These are phyloP conservation scores for Heliconius hermathena DNA, from an alignment of 1,140 invertebrate genomes.

Conservation along the genomic window DNA sequence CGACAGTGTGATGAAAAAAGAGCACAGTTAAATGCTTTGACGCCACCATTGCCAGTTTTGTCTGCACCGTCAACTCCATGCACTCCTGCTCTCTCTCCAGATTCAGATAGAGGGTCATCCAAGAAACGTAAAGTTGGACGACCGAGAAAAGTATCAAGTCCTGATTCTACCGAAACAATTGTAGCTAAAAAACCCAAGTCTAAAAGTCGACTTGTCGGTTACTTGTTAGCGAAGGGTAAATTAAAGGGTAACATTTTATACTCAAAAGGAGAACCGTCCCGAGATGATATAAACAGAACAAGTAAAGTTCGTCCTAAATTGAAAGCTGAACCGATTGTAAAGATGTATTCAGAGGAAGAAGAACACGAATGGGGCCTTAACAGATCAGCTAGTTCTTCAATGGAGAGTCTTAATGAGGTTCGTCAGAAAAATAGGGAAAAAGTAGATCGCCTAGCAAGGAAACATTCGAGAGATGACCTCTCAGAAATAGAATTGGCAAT, in stretches of 20 bases:
- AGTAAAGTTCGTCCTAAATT: conserved; percentile 86
- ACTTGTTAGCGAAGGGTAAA: conserved; percentile 85
- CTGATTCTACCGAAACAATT: conserved; percentile 88
- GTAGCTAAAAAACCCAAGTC: conserved; percentile 90
- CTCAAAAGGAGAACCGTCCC: conserved; percentile 79
- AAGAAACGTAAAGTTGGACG: conserved; percentile 93
- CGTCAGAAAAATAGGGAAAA: conserved; percentile 78
- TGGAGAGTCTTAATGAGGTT: conserved; percentile 80
- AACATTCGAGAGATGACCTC: conserved; percentile 74
- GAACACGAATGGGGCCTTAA: conserved; percentile 76
- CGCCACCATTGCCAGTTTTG: conserved; percentile 57
- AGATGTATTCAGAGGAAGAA: conserved; percentile 82
- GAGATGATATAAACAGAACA: conserved; percentile 71
- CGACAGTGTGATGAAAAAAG: conserved; percentile 92
- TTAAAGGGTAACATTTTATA: conserved; percentile 82
- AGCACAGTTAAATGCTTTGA: conserved; percentile 89
- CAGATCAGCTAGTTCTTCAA: conserved; percentile 77
- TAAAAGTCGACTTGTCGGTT: conserved; percentile 85
- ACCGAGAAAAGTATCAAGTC: conserved; percentile 87
- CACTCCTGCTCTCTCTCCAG: conserved; percentile 70
- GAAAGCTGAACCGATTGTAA: conserved; percentile 86
- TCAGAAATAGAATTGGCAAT: conserved; percentile 72
- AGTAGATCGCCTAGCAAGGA: conserved; percentile 72
- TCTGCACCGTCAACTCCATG: conserved; percentile 62
- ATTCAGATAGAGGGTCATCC: conserved; percentile 82